These are phyloP conservation scores for Micropterix aruncella DNA, from an alignment of 2,888 invertebrate genomes.

Conservation along the genomic window DNA sequence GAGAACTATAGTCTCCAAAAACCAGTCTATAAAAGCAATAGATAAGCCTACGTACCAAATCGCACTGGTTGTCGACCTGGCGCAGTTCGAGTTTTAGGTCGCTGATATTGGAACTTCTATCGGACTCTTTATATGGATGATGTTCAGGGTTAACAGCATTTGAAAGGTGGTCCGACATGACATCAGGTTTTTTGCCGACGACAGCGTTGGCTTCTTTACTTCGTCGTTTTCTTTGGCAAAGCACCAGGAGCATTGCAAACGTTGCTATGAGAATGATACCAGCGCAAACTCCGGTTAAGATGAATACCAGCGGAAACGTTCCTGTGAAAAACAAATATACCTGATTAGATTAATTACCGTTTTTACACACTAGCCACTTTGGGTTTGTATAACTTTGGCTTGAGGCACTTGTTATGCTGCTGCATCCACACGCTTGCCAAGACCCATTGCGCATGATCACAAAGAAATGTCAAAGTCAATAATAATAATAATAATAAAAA, in stretches of 20 bases:
- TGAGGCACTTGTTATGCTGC: too few relatives aligned
- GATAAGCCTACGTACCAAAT: constrained; percentile 51
- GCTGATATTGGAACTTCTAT: constrained; percentile 84
- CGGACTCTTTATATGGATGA: constrained; percentile 61
- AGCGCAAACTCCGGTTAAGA: constrained; percentile 73
- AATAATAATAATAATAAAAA: too few relatives aligned
- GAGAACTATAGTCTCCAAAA: too few relatives aligned
- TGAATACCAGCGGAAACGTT: constrained; percentile 63
- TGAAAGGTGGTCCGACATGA: constrained; percentile 20
- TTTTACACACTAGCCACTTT: too few relatives aligned
- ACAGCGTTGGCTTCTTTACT: constrained; percentile 35
- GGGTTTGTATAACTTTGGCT: too few relatives aligned
- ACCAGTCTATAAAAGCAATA: too few relatives aligned
- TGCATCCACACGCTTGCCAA: too few relatives aligned
- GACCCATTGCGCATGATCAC: too few relatives aligned
- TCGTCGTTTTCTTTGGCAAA: constrained; percentile 56
- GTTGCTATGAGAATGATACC: constrained; percentile 79
- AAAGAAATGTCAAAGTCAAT: too few relatives aligned
- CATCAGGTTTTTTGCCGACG: constrained; percentile 44
- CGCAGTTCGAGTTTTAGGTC: constrained; percentile 82
- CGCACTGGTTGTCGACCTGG: constrained; percentile 68
- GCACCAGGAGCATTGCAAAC: constrained; percentile 68
- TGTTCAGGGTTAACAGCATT: constrained; percentile 23
- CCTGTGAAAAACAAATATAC: constrained; percentile 36
- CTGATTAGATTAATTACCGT: too few relatives aligned